Evolutionary conservation across 2,113 vertebrate species (phyloP).

Genomic region (Rattus norvegicus): DNA sequence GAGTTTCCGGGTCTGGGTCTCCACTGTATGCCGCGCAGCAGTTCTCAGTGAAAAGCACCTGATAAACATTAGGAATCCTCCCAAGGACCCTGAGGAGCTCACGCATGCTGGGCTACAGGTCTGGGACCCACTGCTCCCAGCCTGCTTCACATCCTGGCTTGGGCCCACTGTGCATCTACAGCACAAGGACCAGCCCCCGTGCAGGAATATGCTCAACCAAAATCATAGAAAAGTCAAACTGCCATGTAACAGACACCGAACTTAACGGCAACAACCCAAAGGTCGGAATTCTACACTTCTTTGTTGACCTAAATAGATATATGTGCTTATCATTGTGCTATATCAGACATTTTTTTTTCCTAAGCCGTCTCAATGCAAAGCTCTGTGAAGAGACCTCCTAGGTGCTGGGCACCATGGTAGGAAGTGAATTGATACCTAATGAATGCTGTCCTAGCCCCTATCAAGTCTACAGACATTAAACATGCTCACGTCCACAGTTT

Average conservation of each 20-base stretch:
- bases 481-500: neutral
- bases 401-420: neutral
- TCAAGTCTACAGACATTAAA: neutral
- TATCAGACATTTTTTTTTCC: neutral
- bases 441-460: neutral
- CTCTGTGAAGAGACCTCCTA: neutral
- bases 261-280: neutral
- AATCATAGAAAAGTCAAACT: neutral
- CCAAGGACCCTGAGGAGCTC: neutral
- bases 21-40: neutral
- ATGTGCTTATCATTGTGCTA: neutral
- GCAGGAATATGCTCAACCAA: neutral
- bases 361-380: neutral
- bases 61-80: neutral
- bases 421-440: neutral
- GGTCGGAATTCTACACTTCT: neutral
- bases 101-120: neutral
- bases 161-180: neutral
- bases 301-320: neutral
- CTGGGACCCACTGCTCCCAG: too few relatives aligned
- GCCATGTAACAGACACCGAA: neutral
- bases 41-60: neutral
- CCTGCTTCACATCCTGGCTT: neutral
- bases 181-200: too few relatives aligned
- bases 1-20: neutral